Base-by-base conservation (phyloP, 2,888 invertebrate genomes). In the Meteorus colon region DNA sequence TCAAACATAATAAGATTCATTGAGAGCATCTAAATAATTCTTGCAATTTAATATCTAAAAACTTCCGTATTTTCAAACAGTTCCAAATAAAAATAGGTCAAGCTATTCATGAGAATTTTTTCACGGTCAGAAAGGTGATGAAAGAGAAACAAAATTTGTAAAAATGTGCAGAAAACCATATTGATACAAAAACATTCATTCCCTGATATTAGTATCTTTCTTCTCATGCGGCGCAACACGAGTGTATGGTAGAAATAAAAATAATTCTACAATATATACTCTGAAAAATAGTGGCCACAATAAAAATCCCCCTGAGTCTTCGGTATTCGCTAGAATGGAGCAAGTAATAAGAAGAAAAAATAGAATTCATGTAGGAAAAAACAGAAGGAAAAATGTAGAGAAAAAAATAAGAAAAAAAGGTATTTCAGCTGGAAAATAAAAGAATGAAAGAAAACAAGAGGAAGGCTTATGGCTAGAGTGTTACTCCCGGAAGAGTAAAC, bases 401-500 rank as follows among this genome's bases (percentile, higher is more conserved):
- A 48, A 34, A 8, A 34, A 34, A 34, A 34, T 1, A 16, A 6
- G 4, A 48, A 16, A n/a, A 55, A 55, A 55, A 24, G 19, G 55
- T 24, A n/a, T 19, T 6, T 19, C 19, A 4, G 55, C 10, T 8
- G 8, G 24, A 19, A 55, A 19, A 48, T 14, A 48, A 48, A 48
- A 48, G 14, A 48, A 55, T n/a, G 19, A 55, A 55, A 55, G 55
- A 55, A 55, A 55, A 55, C 55, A 55, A 55, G 19, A 55, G 55
- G 55, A n/a, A 60, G n/a, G 71, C 41, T 29, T 34, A 45, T 63
- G 65, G 62, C 37, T 67, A 37, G 68, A 68, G 68, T 60, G 55
- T 27, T 63, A 78, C 72, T 74, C 65, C 67, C 67, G 29, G 68
- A 73, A 76, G 63, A 72, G 67, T 76, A 79, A 82, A 82, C 81